Percentiles rank a stretch among this genome's conserved stretches.
Conservation (phyloP, 2,888 invertebrate genomes). For the Metopia argyrocephala region DNA sequence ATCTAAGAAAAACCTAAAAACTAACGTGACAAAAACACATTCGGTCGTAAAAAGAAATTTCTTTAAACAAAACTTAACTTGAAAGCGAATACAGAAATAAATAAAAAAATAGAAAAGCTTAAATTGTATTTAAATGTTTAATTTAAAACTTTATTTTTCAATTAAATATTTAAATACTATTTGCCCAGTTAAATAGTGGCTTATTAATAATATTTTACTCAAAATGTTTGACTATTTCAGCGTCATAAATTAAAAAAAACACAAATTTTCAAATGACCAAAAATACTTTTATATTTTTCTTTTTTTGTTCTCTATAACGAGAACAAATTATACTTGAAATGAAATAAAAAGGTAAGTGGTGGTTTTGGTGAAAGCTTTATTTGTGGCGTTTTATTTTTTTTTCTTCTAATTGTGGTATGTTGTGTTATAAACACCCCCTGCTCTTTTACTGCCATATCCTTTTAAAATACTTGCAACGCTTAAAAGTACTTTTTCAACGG, state of each 20-base stretch:
- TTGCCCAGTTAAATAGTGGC: conserved; percentile 15
- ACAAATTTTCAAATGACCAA: neutral
- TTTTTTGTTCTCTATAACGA: too few species aligned
- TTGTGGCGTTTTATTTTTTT: conserved; percentile 4
- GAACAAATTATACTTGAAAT: conserved; percentile 35
- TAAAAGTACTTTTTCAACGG: conserved; percentile 76
- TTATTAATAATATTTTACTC: conserved; percentile 34
- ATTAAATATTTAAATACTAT: conserved; percentile 48
- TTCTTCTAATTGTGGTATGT: conserved; percentile 28
- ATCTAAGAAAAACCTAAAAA: neutral
- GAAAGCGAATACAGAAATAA: neutral
- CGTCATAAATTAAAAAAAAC: conserved; percentile 22
- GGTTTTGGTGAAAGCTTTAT: neutral
- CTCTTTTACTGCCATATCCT: conserved; percentile 52
- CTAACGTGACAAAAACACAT: conserved; percentile 36
- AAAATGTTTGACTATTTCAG: neutral
- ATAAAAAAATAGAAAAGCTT: conserved; percentile 24
- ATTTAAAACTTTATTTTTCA: conserved; percentile 21
- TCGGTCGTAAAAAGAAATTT: conserved; percentile 12
- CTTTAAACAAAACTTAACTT: neutral
- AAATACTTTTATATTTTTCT: too few species aligned
- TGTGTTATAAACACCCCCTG: neutral
- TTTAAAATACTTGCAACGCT: conserved; percentile 72
- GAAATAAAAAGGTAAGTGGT: neutral
- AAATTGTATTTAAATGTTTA: conserved; percentile 29